Percentiles rank a stretch among this genome's conserved stretches.
Evolutionary conservation across 2,113 vertebrate species (phyloP).

Genomic region (Otis tarda): DNA sequence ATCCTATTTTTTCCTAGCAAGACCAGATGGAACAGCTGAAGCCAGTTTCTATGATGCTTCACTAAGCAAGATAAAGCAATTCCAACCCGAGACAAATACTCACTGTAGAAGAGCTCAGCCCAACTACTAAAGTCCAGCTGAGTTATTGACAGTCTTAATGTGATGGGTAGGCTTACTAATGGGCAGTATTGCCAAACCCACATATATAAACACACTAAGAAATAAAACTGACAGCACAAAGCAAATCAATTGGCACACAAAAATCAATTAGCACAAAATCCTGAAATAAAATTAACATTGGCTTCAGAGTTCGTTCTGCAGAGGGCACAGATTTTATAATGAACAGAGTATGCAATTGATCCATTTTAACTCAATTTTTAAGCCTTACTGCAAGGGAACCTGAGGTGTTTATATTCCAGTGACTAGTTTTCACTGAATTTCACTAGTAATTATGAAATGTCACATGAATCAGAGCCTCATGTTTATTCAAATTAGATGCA

Average conservation of each 20-base stretch:
- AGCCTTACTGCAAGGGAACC: neutral
- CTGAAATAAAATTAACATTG: constrained; percentile 4
- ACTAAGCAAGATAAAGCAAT: neutral
- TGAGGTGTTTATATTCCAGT: neutral
- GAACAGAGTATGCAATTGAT: neutral
- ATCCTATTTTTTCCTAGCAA: neutral
- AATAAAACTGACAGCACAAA: constrained; percentile 1
- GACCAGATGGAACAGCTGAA: neutral
- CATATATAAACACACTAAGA: neutral
- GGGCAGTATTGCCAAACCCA: neutral
- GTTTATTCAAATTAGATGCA: neutral
- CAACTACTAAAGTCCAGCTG: neutral
- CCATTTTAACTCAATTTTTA: neutral
- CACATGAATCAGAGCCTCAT: neutral
- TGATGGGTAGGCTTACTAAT: neutral
- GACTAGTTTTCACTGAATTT: neutral
- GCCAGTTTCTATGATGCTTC: neutral
- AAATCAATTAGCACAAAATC: neutral
- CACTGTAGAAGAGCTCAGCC: neutral
- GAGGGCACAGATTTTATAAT: neutral
- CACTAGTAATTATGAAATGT: neutral
- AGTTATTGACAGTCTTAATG: neutral
- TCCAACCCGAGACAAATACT: neutral
- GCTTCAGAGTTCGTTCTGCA: neutral
- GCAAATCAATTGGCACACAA: neutral